Evolutionary conservation across 2,888 invertebrate genomes (phyloP), one percentile per base, ranked within the genome.

Genomic region (Calameuta pallipes): DNA sequence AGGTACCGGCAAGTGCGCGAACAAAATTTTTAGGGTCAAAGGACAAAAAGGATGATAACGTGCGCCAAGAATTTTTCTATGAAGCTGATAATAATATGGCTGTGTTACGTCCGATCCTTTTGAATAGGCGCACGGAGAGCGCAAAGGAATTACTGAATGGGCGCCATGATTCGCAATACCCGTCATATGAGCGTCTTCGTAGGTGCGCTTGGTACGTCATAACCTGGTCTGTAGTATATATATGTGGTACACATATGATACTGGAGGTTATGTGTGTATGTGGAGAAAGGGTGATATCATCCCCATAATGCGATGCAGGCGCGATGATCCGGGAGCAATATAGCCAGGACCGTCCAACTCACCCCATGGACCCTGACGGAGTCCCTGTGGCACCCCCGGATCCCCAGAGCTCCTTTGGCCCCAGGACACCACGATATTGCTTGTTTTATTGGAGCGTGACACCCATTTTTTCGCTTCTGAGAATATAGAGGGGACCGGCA

Each of bases 371-470:
- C 41, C 41, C 41, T 41, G 41, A 37, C 75, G 80, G 82, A 81
- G 81, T 69, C 68, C 68, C 83, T 81, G 83, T 76, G 77, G 80
- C 82, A 69, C 69, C 76, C 73, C 76, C 69, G 85, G 83, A 84
- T 83, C 78, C 83, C 76, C 78, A 79, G 85, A 85, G 82, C 87
- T 86, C 83, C 88, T 87, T 90, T 88, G 85, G 88, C 88, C 88
- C 86, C 87, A 82, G 88, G 89, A 87, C 83, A 89, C 83, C 85
- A 83, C 88, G 89, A 91, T 91, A 91, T 91, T 91, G 90, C 89
- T 90, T 90, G 90, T 91, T 90, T 91, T 89, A 89, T 90, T 89
- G 87, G 87, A 87, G 89, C 90, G 89, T 90, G 90, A 90, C 89
- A 89, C 83, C 85, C 89, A 87, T 88, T 87, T 88, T 88, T 85